Evolutionary conservation across 2,113 vertebrate genomes (phyloP), one percentile per base, ranked within the genome.

Genomic region (Hydrochoerus hydrochaeris): DNA sequence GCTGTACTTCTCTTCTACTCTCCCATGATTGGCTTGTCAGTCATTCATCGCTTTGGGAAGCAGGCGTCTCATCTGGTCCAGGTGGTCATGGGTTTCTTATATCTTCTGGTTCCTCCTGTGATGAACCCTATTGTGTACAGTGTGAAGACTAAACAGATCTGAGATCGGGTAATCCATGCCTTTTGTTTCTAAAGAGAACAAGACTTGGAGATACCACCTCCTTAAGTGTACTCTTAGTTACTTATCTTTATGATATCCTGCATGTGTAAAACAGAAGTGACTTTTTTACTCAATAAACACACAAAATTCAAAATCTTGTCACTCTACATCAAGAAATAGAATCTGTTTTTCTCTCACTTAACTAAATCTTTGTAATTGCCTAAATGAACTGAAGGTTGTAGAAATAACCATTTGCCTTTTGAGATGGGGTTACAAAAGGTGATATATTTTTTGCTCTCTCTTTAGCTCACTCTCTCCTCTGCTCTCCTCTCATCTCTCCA

Each of bases 61-160:
- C 62, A 97, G n/a, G 84, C 93, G 10, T 84, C 97, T 7, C 97
- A 97, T 60, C 38, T 97, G 4, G 85, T 98, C 41, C 98, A 98
- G 54, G 97, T 98, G 35, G 35, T 97, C 46, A 96, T 98, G 92
- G 97, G 98, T 28, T 98, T 98, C 32, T 84, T 98, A 30, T 98
- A 98, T 75, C 97, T 98, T 89, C 81, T 98, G 1, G 81, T 97
- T 7, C 98, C 98, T 60, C 97, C 97, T 8, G 82, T 98, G 67
- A 92, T 98, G 95, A 98, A 98, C 35, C 98, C n/a, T 98, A 98
- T 86, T n/a, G n/a, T n/a, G 35, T 98, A 98, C 2, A 92, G 97
- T 41, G 94, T 97, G 71, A 98, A 98, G 94, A 98, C 96, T 24
- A 98, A 97, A 78, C 97, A 98, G 84, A 98, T 98, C 22, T 38